Base-by-base conservation (phyloP, 2,113 vertebrate genomes). In the Forbesichthys agassizii region DNA sequence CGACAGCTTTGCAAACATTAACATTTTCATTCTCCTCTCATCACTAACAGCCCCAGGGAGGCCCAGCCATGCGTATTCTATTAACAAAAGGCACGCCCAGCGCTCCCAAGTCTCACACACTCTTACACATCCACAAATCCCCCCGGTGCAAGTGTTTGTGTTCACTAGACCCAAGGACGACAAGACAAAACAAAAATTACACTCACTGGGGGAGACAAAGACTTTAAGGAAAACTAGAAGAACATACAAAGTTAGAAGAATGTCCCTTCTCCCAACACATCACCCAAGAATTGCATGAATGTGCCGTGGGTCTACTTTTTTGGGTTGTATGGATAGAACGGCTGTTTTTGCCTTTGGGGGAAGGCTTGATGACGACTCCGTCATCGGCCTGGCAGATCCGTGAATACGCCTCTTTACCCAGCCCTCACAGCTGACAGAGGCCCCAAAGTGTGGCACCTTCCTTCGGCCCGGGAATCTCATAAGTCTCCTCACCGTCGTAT, bases 31-130 rank as follows among this genome's bases (percentile, higher is more conserved):
- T 89, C 85, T 84, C 79, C 73, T 83, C 84, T 85, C 83, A 85
- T 86, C 77, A 74, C 81, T 66, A 75, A 85, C 80, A 89, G 85
- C 90, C 88, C 81, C 78, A 66, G 88, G 89, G 89, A 88, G 85
- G 88, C 68, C 61, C 79, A 82, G 71, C 82, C 87, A 87, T 86
- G 87, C 84, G 78, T 86, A 88, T 90, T 92, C 87, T 87, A 91
- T 91, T 91, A 91, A 91, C 86, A 91, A 84, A 89, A 87, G 89
- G 83, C 88, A 88, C 80, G 83, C 84, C 86, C 86, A 80, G 64
- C 77, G 83, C 85, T 82, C 84, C 82, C 77, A 77, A 84, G 83
- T 84, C 81, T 80, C 85, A 81, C 83, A 79, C 79, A 86, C 85
- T 83, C 78, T 78, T 73, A 89, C 81, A 86, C 83, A 87, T 85